These are phyloP conservation scores for Diprion similis DNA, from an alignment of 1,140 invertebrate genomes.

Conservation along the genomic window DNA sequence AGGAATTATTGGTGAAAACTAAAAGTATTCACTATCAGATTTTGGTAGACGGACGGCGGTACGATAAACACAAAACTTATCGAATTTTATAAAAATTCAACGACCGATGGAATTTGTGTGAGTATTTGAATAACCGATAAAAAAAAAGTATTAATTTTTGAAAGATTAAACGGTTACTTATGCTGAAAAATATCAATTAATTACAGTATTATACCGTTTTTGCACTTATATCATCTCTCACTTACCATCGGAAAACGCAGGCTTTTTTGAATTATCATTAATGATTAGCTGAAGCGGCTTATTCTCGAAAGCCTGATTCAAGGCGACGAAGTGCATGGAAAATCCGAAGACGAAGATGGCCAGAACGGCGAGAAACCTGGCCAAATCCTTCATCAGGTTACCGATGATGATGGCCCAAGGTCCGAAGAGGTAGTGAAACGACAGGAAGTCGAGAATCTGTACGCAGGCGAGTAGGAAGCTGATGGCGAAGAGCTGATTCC, in stretches of 20 bases:
- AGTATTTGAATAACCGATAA: no score
- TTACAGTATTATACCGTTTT: slow-evolving; percentile 17
- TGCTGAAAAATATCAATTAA: slow-evolving; percentile 20
- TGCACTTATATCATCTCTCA: slow-evolving; percentile 32
- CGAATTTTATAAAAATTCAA: no score
- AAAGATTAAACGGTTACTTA: slow-evolving; percentile 11
- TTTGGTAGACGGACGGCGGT: no score
- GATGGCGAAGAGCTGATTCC: slow-evolving; percentile 96
- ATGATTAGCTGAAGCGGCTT: slow-evolving; percentile 48
- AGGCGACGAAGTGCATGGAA: slow-evolving; percentile 94
- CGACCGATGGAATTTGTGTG: no score
- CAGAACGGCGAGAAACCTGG: slow-evolving; percentile 94
- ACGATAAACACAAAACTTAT: no score
- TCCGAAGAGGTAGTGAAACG: slow-evolving; percentile 98
- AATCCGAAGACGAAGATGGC: slow-evolving; percentile 98
- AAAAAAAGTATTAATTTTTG: no score
- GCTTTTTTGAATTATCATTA: slow-evolving; percentile 55
- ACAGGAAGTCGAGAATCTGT: slow-evolving; percentile 95
- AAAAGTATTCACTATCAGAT: no score
- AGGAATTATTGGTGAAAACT: no score
- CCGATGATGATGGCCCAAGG: slow-evolving; percentile 96
- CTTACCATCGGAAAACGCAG: slow-evolving; percentile 78
- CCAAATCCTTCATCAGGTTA: slow-evolving; percentile 90
- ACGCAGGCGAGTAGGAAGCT: slow-evolving; percentile 95
- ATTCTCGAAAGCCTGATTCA: slow-evolving; percentile 91